A percentile compares a stretch with the other conserved stretches of the same genome.
phyloP scores from a whole-genome alignment of 2,888 invertebrate genomes.

The Hirtodrosophila confusa region DNA sequence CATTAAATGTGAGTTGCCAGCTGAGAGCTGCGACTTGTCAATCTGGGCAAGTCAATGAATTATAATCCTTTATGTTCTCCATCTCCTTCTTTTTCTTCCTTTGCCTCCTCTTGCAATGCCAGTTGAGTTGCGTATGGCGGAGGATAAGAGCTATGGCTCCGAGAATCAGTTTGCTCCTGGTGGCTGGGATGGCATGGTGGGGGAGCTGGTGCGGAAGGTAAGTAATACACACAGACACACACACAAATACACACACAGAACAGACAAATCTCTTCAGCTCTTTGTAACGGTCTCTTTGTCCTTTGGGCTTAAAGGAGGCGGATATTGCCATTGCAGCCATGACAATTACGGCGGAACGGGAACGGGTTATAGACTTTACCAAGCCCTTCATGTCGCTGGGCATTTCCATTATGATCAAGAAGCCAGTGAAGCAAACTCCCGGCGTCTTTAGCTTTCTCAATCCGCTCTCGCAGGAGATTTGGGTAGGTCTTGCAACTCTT shows the following conservation, averaged over 20 bases:
- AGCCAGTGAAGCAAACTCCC: slow-evolving; percentile 94
- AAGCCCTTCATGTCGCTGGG: slow-evolving; percentile 99
- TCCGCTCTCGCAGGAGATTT: slow-evolving; percentile 98
- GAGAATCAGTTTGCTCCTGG: slow-evolving; percentile 90
- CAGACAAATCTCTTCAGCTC: slow-evolving; percentile 20
- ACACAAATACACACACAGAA: slow-evolving; percentile 8
- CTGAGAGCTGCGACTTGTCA: neutral
- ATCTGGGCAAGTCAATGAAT: slow-evolving; percentile 5
- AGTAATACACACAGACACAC: slow-evolving; percentile 70
- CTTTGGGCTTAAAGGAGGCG: slow-evolving; percentile 89
- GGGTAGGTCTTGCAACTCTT: slow-evolving; percentile 88
- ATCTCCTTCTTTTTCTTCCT: too few species aligned
- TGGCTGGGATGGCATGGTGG: slow-evolving; percentile 95
- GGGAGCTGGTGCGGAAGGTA: slow-evolving; percentile 93
- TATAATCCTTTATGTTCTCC: slow-evolving; percentile 1
- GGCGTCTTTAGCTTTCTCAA: slow-evolving; percentile 99
- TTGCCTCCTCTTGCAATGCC: slow-evolving; percentile 31
- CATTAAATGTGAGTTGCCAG: slow-evolving; percentile 90
- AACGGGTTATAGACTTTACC: slow-evolving; percentile 97
- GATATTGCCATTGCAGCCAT: slow-evolving; percentile 97
- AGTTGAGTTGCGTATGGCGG: slow-evolving; percentile 94
- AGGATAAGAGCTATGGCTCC: slow-evolving; percentile 93
- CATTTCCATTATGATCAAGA: slow-evolving; percentile 97
- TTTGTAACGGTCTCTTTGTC: slow-evolving; percentile 29
- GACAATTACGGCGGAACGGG: slow-evolving; percentile 96